Conservation (phyloP, 2,797 vertebrate species). For the Tokudaia muenninki region DNA sequence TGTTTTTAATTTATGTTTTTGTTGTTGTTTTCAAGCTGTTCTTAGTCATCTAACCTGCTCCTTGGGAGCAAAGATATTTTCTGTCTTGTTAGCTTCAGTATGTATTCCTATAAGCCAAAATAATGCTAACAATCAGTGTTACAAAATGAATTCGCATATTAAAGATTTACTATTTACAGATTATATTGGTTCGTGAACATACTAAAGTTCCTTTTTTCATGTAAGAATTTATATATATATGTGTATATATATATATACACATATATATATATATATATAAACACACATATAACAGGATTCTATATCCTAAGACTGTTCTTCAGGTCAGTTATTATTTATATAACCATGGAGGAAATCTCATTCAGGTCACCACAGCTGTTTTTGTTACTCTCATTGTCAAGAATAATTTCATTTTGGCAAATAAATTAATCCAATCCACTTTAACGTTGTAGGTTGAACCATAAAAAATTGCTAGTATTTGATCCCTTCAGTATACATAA, state of each 20-base stretch:
- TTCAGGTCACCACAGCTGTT: neutral
- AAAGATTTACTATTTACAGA: neutral
- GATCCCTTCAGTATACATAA: neutral
- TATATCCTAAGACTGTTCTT: neutral
- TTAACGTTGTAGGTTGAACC: neutral
- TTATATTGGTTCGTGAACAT: neutral
- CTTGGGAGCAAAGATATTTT: neutral
- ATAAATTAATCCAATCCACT: neutral
- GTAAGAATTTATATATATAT: neutral
- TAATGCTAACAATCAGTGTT: neutral
- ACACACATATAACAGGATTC: neutral
- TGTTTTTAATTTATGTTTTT: neutral
- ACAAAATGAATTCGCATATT: neutral
- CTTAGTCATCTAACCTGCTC: neutral
- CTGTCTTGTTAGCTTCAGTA: neutral
- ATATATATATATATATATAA: neutral
- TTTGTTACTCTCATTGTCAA: neutral
- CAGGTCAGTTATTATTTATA: neutral
- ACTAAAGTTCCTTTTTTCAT: neutral
- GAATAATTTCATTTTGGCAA: neutral
- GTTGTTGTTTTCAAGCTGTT: neutral
- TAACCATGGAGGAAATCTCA: neutral
- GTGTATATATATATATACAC: no score
- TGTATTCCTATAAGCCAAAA: neutral
- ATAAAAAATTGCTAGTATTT: neutral